Evolutionary conservation across 2,797 vertebrate genomes (phyloP).

Genomic region (Chiloscyllium punctatum): DNA sequence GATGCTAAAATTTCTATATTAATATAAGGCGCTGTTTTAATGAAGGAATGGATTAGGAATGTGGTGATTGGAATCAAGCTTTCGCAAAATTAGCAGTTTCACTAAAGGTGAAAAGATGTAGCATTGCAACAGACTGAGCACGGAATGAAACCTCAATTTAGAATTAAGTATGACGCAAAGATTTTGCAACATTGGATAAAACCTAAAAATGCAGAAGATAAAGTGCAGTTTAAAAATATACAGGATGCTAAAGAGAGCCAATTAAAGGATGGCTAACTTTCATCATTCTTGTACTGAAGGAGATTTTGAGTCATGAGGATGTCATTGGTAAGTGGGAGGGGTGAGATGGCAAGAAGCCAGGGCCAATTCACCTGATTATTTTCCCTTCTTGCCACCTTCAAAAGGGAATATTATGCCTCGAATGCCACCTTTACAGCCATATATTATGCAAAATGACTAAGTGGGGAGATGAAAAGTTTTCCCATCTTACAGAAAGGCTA

Average conservation of each 20-base stretch:
- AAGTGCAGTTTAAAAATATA: not conserved
- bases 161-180: not conserved
- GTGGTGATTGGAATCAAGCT: not conserved
- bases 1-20: not conserved
- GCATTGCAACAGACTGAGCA: not conserved
- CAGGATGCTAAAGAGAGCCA: not conserved
- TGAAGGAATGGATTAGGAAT: not conserved
- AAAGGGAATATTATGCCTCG: not conserved
- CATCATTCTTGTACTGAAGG: not conserved
- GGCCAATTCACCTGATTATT: not conserved
- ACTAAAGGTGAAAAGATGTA: not conserved
- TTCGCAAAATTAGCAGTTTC: not conserved
- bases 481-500: not conserved
- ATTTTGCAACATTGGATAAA: not conserved
- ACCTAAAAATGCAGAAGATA: not conserved
- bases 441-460: not conserved
- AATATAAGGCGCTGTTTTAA: not conserved
- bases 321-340: not conserved
- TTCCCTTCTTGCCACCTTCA: not conserved
- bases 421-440: not conserved
- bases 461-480: not conserved
- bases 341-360: not conserved
- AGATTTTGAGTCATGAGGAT: not conserved
- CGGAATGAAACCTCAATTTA: not conserved
- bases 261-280: not conserved